Conservation (phyloP, 2,797 vertebrate genomes). For the Craterocephalus amniculus region DNA sequence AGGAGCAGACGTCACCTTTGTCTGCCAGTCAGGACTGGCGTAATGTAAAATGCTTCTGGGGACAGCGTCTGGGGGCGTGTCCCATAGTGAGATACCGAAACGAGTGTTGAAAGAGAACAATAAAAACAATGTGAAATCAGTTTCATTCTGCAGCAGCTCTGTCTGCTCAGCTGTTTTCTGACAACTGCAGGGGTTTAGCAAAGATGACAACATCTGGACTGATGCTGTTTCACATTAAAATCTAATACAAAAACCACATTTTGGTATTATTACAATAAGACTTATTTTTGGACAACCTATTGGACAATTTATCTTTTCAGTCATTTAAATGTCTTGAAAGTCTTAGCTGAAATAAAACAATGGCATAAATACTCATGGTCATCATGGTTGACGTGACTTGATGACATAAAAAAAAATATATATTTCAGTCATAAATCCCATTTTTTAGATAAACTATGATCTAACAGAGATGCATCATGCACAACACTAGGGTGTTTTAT, state of each 20-base stretch:
- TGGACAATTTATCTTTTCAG: neutral
- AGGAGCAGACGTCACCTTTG: no score
- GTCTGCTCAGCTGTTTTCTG: neutral
- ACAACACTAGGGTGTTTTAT: neutral
- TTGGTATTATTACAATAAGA: no score
- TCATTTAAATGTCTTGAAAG: slow-evolving; percentile 21
- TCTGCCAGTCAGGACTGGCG: no score
- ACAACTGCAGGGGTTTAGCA: neutral
- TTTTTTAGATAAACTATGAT: neutral
- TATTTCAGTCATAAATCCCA: neutral
- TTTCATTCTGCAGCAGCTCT: neutral
- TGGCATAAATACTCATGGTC: slow-evolving; percentile 2
- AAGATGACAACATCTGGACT: neutral
- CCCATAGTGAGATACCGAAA: no score
- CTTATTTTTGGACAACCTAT: neutral
- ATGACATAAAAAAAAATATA: no score
- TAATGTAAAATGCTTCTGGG: no score
- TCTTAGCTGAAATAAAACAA: slow-evolving; percentile 19
- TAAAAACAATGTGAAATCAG: no score
- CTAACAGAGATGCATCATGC: neutral
- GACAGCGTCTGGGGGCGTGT: no score
- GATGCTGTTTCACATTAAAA: neutral
- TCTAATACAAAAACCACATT: neutral
- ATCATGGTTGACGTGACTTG: neutral
- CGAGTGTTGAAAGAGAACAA: no score